Evolutionary conservation across 2,797 vertebrate species (phyloP), one percentile per base, ranked within the genome.

Genomic region (Tokudaia tokunoshimensis): DNA sequence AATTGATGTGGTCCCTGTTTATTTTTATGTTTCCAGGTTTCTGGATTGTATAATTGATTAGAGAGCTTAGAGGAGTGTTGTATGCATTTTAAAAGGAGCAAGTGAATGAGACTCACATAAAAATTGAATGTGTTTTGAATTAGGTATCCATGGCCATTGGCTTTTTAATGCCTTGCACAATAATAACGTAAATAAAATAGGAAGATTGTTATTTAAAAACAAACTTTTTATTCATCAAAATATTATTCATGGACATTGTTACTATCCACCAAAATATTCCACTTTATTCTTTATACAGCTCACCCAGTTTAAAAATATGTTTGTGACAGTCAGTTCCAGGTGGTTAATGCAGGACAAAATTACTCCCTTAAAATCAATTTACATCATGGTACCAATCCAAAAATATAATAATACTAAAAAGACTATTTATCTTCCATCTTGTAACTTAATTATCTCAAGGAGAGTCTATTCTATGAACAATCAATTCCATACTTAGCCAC

Each of bases 321-420:
- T 93, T 92, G 72, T 87, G 17, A 76, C 24, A 91, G 20, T 26
- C 11, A 92, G 8, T 84, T 9, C 44, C 22, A 72, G 50, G 29
- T 80, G 86, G 13, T 11, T 90, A 93, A 93, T 72, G 74, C 29
- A 75, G 47, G 90, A 82, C 96, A 44, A 93, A 93, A 93, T 52
- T 92, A 41, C 12, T 93, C n/a, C 34, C 20, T n/a, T 81, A 97
- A 97, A 94, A 94, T 86, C 63, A 96, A 44, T 95, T 96, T 95
- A 80, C 50, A 47, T 94, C n/a, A 93, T 8, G 47, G 52, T 50
- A 80, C 8, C 55, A 81, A 47, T 94, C 37, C 22, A 94, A 97
- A 65, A 95, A 29, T 0, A 91, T 97, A 79, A 67, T 44, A 55
- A 81, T 59, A 52, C 97, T 89, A 70, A 70, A 17, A 67, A 81